Evolutionary conservation across 1,140 invertebrate genomes (phyloP).

Genomic region (Gryllus bimaculatus): DNA sequence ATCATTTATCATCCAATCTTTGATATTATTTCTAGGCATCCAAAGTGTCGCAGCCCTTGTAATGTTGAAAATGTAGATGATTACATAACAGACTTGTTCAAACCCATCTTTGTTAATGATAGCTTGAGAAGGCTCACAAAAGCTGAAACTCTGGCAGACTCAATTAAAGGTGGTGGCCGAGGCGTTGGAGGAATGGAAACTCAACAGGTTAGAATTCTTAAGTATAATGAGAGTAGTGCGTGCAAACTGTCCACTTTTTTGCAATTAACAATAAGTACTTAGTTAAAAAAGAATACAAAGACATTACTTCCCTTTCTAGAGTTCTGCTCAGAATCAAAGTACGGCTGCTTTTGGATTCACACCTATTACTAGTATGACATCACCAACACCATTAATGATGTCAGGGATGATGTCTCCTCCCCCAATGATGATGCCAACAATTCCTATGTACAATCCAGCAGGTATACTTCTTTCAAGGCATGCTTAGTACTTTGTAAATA

Average conservation of each 20-base stretch:
- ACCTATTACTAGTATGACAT: constrained; percentile 30
- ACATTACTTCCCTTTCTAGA: constrained; percentile 12
- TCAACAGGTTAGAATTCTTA: constrained; percentile 28
- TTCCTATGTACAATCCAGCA: constrained; percentile 28
- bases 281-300: not conserved
- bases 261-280: not conserved
- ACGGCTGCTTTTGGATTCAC: constrained; percentile 29
- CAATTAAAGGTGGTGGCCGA: constrained; percentile 70
- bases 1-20: not conserved
- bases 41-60: not conserved
- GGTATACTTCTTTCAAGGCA: constrained; percentile 21
- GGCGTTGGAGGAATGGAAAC: constrained; percentile 59
- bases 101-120: constrained; percentile 52
- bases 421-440: constrained; percentile 48
- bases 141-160: constrained; percentile 38
- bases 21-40: not conserved
- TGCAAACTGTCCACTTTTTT: too few species aligned
- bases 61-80: constrained; percentile 46
- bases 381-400: constrained; percentile 30
- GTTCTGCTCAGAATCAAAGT: constrained; percentile 22
- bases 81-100: constrained; percentile 53
- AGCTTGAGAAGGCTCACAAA: constrained; percentile 47
- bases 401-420: constrained; percentile 49
- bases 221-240: too few species aligned
- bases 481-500: not conserved